Conservation (phyloP, 2,888 invertebrate species). For the Hypomecis punctinalis region DNA sequence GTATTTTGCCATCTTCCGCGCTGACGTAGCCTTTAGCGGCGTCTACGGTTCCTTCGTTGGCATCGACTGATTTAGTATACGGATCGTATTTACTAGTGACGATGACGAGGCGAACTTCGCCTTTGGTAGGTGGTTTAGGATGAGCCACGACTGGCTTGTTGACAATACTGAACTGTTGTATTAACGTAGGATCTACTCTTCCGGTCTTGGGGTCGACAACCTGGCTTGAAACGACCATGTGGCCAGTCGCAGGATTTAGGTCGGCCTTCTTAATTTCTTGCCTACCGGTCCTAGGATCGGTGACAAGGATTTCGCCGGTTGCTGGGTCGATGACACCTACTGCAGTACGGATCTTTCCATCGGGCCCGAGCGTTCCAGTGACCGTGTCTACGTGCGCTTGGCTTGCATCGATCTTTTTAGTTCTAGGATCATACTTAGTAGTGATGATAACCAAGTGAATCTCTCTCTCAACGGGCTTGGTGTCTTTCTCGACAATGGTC, state of each 20-base stretch:
- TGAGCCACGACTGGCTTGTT: constrained; percentile 74
- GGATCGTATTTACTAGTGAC: constrained; percentile 85
- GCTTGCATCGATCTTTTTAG: constrained; percentile 75
- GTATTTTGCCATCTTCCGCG: constrained; percentile 83
- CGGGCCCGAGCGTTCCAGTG: constrained; percentile 83
- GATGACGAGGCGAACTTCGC: constrained; percentile 76
- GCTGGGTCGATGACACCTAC: constrained; percentile 87
- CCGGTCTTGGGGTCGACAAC: constrained; percentile 85
- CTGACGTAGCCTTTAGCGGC: constrained; percentile 82
- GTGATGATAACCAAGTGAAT: constrained; percentile 86
- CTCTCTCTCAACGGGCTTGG: constrained; percentile 74
- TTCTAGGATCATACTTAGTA: constrained; percentile 85
- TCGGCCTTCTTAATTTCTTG: constrained; percentile 85
- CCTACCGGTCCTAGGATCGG: constrained; percentile 77
- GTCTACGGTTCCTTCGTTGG: constrained; percentile 81
- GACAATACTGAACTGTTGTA: constrained; percentile 79
- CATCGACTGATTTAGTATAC: constrained; percentile 84
- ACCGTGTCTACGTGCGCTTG: constrained; percentile 81
- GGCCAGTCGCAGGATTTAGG: constrained; percentile 83
- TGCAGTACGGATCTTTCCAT: constrained; percentile 85
- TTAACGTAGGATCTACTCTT: constrained; percentile 84
- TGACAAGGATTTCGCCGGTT: constrained; percentile 81
- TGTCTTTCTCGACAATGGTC: constrained; percentile 77
- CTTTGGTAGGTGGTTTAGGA: constrained; percentile 69
- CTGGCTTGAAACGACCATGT: constrained; percentile 84